Conservation (phyloP, 2,888 invertebrate species). For the Trichopoda pennipes region DNA sequence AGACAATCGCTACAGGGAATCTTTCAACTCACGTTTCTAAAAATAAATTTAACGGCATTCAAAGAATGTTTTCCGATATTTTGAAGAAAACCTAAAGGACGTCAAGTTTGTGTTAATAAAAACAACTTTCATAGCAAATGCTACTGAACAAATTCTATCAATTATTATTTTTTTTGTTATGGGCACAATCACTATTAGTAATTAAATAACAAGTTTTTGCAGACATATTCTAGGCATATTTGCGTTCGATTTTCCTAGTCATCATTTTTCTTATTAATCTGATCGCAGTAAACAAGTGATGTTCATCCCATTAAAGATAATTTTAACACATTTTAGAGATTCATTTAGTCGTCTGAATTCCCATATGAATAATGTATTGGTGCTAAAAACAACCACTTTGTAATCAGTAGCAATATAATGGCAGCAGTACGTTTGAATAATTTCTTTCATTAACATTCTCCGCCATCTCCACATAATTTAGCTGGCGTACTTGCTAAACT, state of each 20-base stretch:
- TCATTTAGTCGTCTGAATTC: constrained; percentile 49
- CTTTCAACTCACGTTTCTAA: constrained; percentile 44
- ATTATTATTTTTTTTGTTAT: neutral
- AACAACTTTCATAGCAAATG: constrained; percentile 10
- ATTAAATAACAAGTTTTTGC: constrained; percentile 41
- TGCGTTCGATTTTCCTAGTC: constrained; percentile 19
- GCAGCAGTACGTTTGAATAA: neutral
- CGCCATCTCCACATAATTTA: constrained; percentile 34
- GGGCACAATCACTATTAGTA: constrained; percentile 14
- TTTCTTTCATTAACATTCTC: constrained; percentile 3
- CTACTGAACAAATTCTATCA: neutral
- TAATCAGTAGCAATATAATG: constrained; percentile 25
- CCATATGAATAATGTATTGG: constrained; percentile 62
- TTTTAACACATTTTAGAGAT: constrained; percentile 57
- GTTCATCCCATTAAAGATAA: constrained; percentile 47
- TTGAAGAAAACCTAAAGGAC: constrained; percentile 53
- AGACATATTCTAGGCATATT: constrained; percentile 31
- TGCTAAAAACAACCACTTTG: constrained; percentile 29
- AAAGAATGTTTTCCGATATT: constrained; percentile 54
- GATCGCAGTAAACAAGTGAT: constrained; percentile 45
- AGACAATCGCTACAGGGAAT: constrained; percentile 31
- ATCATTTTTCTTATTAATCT: constrained; percentile 33
- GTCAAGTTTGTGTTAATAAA: constrained; percentile 47
- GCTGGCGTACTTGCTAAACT: constrained; percentile 59
- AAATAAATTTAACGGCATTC: constrained; percentile 67